Base-by-base conservation (phyloP, 2,113 vertebrate species). In the Onychostruthus taczanowskii region DNA sequence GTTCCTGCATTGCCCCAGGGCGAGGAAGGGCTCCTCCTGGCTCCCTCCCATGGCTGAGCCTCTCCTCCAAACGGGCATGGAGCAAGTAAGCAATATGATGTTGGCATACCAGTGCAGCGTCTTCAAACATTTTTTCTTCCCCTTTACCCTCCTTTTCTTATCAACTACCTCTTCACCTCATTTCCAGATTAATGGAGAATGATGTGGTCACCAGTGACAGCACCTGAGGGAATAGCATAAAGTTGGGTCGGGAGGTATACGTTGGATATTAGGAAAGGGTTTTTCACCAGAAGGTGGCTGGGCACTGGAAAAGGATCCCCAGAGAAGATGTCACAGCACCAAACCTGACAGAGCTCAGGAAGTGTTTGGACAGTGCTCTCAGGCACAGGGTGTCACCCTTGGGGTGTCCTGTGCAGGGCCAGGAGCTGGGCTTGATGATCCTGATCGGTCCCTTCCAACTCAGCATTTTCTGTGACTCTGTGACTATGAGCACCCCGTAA, bases 191-290 rank as follows among this genome's bases (percentile, higher is more conserved):
- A 22, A 21, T 13, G 62, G 53, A 78, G 46, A 3, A 28, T 19
- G 67, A 19, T n/a, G 46, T 28, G 39, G 46, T 53, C 46, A 19
- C 31, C 63, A 28, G 27, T 10, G 39, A 9, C 63, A 37, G 37
- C 9, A 46, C 11, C 13, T 2, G 1, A 52, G 17, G 14, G 18
- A 46, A 61, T 53, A 12, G 18, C 18, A 13, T 33, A 10, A 69
- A 53, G 33, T 2, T 46, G 39, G 21, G 10, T 27, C 7, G 16
- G 39, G 28, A 24, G 8, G 47, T 33, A 31, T 37, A 6, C 0
- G 3, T 4, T 53, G 74, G 55, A 2, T 30, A 28, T 53, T 19
- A 20, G 39, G 64, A 33, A n/a, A 69, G 3, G 3, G 23, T n/a
- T 69, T 11, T 62, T 62, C 46, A 46, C n/a, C 18, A 19, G 28